These are phyloP conservation scores for Ictalurus punctatus DNA, from an alignment of 2,113 vertebrate species.

Conservation along the genomic window DNA sequence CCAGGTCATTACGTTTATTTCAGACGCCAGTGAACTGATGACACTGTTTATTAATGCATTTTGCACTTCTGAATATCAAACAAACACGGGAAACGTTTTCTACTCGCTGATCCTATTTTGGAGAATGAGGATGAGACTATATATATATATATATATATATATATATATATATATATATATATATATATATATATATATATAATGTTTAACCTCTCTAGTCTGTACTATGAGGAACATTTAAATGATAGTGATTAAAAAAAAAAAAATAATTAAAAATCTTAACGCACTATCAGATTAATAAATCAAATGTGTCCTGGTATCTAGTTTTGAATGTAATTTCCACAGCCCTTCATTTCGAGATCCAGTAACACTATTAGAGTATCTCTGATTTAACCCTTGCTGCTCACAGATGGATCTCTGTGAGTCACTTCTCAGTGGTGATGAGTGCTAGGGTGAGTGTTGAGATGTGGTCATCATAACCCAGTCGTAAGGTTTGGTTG, in stretches of 20 bases:
- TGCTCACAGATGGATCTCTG: neutral
- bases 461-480: constrained; percentile 42
- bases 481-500: constrained; percentile 9
- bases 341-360: constrained; percentile 32
- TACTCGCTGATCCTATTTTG: constrained; percentile 35
- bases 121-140: neutral
- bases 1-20: constrained; percentile 74
- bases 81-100: constrained; percentile 47
- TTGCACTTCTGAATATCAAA: constrained; percentile 52
- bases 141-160: too few species aligned
- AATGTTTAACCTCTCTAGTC: neutral
- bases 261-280: neutral
- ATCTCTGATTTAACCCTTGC: constrained; percentile 28
- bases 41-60: constrained; percentile 69
- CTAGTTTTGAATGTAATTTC: constrained; percentile 26
- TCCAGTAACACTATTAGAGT: constrained; percentile 24
- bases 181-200: too few species aligned
- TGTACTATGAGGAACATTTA: neutral
- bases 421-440: constrained; percentile 28
- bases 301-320: neutral
- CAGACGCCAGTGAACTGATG: constrained; percentile 66
- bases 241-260: neutral
- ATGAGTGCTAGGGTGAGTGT: constrained; percentile 41
- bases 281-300: neutral
- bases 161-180: too few species aligned